A percentile compares a stretch with the other conserved stretches of the same genome.
Conservation (phyloP, 2,113 vertebrate genomes). For the Fulica atra region DNA sequence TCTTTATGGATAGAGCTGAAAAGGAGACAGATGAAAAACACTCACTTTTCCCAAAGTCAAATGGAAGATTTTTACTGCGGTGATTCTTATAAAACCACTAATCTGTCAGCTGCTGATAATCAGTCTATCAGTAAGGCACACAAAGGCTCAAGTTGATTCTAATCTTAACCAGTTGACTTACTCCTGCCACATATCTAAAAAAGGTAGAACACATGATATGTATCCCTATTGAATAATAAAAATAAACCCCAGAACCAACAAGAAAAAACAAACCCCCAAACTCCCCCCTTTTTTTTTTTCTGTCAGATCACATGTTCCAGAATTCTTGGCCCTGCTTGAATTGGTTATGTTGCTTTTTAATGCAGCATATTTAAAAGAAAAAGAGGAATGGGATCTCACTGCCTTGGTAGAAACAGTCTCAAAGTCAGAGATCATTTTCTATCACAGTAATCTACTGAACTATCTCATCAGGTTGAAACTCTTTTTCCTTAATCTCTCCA, state of each 20-base stretch:
- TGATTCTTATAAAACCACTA: background rate
- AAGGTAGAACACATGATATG: background rate
- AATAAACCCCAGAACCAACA: no score
- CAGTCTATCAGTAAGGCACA: background rate
- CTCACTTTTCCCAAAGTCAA: background rate
- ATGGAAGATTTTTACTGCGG: background rate
- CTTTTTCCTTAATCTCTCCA: background rate
- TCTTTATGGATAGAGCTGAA: background rate
- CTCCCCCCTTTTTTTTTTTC: background rate
- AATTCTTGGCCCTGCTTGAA: background rate
- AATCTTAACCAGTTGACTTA: background rate
- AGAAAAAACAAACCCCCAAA: background rate
- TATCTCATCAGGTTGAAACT: constrained; percentile 2
- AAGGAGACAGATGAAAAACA: background rate
- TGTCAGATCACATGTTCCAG: background rate
- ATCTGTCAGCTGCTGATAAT: background rate
- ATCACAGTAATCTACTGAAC: background rate
- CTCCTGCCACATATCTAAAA: background rate
- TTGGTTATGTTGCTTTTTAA: background rate
- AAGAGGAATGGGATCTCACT: background rate
- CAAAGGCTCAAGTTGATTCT: background rate
- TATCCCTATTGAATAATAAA: background rate
- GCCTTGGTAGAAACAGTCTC: background rate
- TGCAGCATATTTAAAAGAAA: background rate
- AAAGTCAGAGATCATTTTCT: background rate